These are phyloP conservation scores for Lerista edwardsae DNA, from an alignment of 2,797 vertebrate species.

Conservation along the genomic window DNA sequence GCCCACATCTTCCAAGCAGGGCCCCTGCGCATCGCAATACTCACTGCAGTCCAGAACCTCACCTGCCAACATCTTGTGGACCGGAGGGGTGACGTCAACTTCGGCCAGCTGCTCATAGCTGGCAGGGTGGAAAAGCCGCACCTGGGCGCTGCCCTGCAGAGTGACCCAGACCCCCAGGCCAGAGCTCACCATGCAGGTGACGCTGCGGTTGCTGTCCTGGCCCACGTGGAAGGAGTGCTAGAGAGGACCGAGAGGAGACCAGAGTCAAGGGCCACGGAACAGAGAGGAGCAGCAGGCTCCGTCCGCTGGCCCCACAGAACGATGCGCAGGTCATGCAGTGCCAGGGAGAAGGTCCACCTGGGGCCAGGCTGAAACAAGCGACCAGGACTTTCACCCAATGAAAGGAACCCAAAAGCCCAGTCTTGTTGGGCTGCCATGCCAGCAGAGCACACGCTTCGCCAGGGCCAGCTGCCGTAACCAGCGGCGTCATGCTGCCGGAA, in stretches of 20 bases:
- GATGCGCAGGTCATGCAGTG: background rate
- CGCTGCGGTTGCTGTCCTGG: conserved; percentile 89
- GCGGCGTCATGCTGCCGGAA: no score
- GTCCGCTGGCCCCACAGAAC: no score
- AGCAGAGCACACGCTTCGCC: no score
- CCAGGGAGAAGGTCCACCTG: no score
- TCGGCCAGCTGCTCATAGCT: conserved; percentile 92
- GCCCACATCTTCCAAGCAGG: no score
- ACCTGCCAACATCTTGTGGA: conserved; percentile 99
- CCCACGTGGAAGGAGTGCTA: conserved; percentile 93
- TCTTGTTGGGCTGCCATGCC: no score
- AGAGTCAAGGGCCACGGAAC: background rate
- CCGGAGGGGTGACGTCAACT: conserved; percentile 93
- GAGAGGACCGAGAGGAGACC: accelerated
- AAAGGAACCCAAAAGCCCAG: no score
- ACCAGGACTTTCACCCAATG: no score
- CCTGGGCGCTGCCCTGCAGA: conserved; percentile 92
- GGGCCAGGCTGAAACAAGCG: no score
- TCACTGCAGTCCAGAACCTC: background rate
- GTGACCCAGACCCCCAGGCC: conserved; percentile 92
- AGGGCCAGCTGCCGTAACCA: no score
- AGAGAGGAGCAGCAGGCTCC: background rate
- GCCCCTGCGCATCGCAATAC: accelerated
- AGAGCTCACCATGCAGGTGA: conserved; percentile 93
- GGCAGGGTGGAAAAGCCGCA: conserved; percentile 90